phyloP scores from a whole-genome alignment of 2,113 vertebrate species.

The Tupaia chinensis region DNA sequence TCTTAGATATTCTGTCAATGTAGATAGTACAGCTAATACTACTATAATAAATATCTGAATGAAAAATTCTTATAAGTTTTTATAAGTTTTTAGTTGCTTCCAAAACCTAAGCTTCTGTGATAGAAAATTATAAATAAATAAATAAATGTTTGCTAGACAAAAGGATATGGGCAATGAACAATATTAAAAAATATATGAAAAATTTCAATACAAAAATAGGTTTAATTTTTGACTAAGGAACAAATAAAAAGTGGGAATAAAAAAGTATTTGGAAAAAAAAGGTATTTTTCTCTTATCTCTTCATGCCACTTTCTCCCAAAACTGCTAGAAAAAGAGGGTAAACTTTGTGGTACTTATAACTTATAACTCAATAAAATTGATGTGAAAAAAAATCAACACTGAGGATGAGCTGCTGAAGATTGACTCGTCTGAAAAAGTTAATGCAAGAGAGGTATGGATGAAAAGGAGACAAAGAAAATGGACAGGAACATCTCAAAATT shows the following conservation, averaged over 20 bases:
- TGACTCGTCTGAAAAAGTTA: neutral
- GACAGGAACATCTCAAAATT: neutral
- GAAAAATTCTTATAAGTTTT: neutral
- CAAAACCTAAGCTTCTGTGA: neutral
- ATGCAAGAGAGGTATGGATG: neutral
- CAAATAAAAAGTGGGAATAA: neutral
- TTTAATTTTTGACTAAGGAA: neutral
- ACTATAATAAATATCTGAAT: conserved; percentile 10
- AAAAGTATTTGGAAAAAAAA: neutral
- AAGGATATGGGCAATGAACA: neutral
- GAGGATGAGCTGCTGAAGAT: neutral
- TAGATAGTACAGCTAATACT: neutral
- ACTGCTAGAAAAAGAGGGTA: neutral
- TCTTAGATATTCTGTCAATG: neutral
- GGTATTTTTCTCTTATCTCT: neutral
- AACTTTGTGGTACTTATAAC: neutral
- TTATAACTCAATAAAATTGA: neutral
- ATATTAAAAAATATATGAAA: neutral
- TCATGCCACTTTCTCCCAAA: neutral
- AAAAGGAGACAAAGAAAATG: conserved; percentile 30
- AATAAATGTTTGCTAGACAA: neutral
- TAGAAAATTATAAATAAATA: neutral
- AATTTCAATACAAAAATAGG: neutral
- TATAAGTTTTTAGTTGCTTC: neutral
- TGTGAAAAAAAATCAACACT: neutral